Base-by-base conservation (phyloP, 2,888 invertebrate genomes). In the Nudaria mundana region DNA sequence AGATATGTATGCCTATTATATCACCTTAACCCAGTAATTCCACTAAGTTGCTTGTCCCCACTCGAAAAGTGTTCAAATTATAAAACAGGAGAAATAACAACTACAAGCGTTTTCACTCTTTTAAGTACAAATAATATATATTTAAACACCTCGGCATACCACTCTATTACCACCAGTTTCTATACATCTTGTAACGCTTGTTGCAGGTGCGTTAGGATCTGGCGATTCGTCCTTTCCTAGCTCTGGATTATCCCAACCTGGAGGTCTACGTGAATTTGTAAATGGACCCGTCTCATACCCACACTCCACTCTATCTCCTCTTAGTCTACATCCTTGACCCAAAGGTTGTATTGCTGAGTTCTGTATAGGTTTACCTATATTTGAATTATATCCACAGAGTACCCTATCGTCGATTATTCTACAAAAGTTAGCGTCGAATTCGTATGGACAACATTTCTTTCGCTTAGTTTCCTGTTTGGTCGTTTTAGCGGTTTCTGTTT, bases 221-320 rank as follows among this genome's bases (percentile, higher is more conserved):
- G 5, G 5, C 0, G 1, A 0, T 1, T 33, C 33, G 3, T 15
- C 16, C 3, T 1, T 3, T 7, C 12, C 11, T 12, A 12, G 36
- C 6, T 2, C 7, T 0, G 16, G 25, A 1, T 40, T 30, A n/a
- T 56, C 36, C 43, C 40, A 42, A 25, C 22, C 48, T 11, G 63
- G 62, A 18, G 71, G 67, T 16, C 66, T 60, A 12, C 71, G 49
- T 1, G 48, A 26, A 37, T 44, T 68, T 0, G 48, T 61, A 23
- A 58, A 84, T 2, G 82, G 84, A 1, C 57, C 64, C 5, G 68
- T 43, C 2, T 63, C 44, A 42, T 86, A 85, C 0, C 85, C 85
- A 48, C 85, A 85, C 52, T 84, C 85, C 12, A 85, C 28, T 44
- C 84, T 73, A 1, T 76, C 78, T 7, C 63, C 64, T n/a, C 74